These are phyloP conservation scores for Brachypodius melanocephalos DNA, from an alignment of 2,113 vertebrate species.

Conservation along the genomic window DNA sequence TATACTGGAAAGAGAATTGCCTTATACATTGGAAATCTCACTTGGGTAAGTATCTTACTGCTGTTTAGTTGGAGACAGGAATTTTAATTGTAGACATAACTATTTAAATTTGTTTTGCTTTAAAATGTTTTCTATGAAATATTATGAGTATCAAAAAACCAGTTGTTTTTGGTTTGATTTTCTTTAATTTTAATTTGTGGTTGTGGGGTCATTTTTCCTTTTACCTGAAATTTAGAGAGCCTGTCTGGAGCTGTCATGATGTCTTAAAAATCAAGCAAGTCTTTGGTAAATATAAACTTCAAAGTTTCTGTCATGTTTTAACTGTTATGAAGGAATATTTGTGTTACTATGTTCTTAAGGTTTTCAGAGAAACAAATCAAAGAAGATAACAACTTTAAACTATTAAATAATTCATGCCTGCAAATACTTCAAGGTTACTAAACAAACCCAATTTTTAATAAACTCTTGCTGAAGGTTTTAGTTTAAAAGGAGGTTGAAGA, in stretches of 20 bases:
- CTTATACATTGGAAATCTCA: constrained; percentile 96
- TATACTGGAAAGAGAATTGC: constrained; percentile 97
- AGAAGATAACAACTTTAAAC: background rate
- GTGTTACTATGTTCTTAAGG: background rate
- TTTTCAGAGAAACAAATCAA: background rate
- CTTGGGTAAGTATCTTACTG: constrained; percentile 83
- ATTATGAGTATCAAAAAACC: background rate
- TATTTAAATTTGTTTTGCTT: background rate
- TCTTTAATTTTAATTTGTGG: background rate
- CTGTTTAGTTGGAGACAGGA: background rate
- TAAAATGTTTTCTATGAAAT: background rate
- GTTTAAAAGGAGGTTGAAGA: background rate
- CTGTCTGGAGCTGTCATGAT: background rate
- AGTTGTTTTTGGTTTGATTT: background rate
- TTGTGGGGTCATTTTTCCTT: background rate
- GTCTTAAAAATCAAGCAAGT: background rate
- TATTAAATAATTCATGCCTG: background rate
- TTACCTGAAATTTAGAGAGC: background rate
- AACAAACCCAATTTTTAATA: background rate
- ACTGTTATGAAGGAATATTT: background rate
- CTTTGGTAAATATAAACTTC: background rate
- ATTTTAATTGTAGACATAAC: background rate
- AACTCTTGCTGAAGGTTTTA: background rate
- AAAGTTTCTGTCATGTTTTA: background rate
- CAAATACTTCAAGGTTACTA: background rate